A percentile compares a stretch with the other conserved stretches of the same genome.
These are phyloP conservation scores for Listronotus oregonensis DNA, from an alignment of 1,140 invertebrate genomes.

Conservation along the genomic window DNA sequence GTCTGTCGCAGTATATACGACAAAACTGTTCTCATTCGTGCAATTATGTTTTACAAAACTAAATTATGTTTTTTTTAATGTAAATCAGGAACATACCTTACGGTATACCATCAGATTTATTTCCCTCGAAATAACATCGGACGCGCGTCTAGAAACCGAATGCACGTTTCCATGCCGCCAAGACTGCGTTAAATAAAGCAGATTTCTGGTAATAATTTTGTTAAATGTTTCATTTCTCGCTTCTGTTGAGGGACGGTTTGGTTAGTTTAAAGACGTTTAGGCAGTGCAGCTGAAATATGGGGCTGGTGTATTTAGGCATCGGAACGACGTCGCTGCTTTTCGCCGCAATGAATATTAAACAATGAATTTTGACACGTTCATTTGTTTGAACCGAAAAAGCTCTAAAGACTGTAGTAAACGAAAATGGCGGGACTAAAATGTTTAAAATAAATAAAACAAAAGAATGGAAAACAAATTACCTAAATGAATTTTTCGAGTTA, in stretches of 20 bases:
- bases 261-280: conserved; percentile 16
- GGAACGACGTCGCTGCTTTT: not conserved
- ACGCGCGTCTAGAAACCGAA: not conserved
- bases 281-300: conserved; percentile 11
- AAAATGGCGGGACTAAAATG: too few species aligned
- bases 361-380: too few species aligned
- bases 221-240: conserved; percentile 17
- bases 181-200: conserved; percentile 17
- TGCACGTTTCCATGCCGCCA: not conserved
- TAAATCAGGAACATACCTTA: too few species aligned
- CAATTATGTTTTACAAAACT: too few species aligned
- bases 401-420: too few species aligned
- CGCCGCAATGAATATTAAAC: not conserved
- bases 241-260: not conserved
- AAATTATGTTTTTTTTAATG: too few species aligned
- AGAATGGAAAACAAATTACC: too few species aligned
- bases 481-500: too few species aligned
- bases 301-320: not conserved
- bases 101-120: not conserved
- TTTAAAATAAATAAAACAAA: too few species aligned
- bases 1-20: too few species aligned
- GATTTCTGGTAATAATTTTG: conserved; percentile 25
- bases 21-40: too few species aligned
- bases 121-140: not conserved
- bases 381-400: too few species aligned